phyloP scores from a whole-genome alignment of 1,140 invertebrate species.

The Gerris buenoi region DNA sequence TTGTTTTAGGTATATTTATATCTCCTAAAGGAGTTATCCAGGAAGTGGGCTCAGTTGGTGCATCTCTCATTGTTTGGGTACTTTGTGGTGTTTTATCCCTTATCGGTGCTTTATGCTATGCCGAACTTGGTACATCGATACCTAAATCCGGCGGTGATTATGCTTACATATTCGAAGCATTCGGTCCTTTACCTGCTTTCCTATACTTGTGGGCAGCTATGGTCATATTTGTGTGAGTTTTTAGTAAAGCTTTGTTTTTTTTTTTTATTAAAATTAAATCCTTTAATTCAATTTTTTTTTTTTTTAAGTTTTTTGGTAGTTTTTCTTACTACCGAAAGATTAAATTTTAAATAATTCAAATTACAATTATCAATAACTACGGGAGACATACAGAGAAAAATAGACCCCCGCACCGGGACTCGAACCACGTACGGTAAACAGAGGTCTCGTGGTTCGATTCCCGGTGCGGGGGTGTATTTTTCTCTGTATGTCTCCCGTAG shows the following conservation, averaged over 20 bases:
- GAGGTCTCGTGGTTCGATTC: too few species aligned
- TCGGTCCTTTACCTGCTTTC: constrained; percentile 84
- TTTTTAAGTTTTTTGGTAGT: too few species aligned
- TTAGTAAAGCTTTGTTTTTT: too few species aligned
- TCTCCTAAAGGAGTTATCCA: constrained; percentile 85
- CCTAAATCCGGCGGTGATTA: constrained; percentile 86
- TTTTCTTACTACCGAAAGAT: too few species aligned
- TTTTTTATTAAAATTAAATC: too few species aligned
- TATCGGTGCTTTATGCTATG: constrained; percentile 85
- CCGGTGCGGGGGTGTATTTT: too few species aligned
- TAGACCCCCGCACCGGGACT: too few species aligned
- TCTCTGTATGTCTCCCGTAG: too few species aligned
- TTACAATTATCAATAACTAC: too few species aligned
- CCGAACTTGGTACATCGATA: constrained; percentile 71
- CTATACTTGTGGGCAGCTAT: constrained; percentile 83
- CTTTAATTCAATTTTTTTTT: neutral
- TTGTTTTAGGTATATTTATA: constrained; percentile 66
- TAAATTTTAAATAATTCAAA: too few species aligned
- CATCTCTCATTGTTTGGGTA: constrained; percentile 78
- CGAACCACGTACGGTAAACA: too few species aligned
- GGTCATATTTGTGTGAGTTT: constrained; percentile 62
- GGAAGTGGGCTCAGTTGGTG: constrained; percentile 72
- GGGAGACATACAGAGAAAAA: too few species aligned
- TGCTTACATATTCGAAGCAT: constrained; percentile 79
- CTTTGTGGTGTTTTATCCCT: constrained; percentile 71